These are phyloP conservation scores for Typhlomys cinereus DNA, from an alignment of 2,113 vertebrate genomes.

Conservation along the genomic window DNA sequence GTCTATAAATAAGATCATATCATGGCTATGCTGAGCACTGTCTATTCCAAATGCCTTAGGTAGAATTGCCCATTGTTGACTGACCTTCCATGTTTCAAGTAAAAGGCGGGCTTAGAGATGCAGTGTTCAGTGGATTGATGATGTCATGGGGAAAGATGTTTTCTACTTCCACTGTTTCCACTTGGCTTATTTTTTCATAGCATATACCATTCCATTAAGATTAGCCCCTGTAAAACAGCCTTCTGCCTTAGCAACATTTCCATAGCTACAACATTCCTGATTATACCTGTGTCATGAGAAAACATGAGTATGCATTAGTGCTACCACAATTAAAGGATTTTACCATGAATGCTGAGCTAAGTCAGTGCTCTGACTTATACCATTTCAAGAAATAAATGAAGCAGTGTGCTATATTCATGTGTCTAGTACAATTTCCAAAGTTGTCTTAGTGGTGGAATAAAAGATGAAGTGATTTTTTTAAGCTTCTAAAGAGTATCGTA, in stretches of 20 bases:
- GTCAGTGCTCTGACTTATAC: not conserved
- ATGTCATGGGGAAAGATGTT: not conserved
- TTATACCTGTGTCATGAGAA: not conserved
- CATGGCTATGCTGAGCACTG: too few species aligned
- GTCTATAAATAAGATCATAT: not conserved
- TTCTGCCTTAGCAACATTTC: not conserved
- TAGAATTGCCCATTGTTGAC: not conserved
- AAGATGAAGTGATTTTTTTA: not conserved
- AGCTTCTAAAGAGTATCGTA: not conserved
- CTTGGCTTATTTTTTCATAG: not conserved
- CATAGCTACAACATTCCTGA: not conserved
- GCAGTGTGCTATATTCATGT: not conserved
- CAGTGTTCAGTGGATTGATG: fast-evolving
- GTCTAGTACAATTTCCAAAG: not conserved
- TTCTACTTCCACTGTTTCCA: not conserved
- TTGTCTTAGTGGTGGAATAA: not conserved
- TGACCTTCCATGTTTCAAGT: not conserved
- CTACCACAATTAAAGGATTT: not conserved
- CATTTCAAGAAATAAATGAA: not conserved
- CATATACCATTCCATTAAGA: not conserved
- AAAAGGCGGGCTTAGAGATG: not conserved
- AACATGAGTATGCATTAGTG: not conserved
- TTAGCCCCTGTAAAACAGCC: not conserved
- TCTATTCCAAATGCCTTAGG: not conserved
- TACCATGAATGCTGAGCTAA: too few species aligned